phyloP scores from a whole-genome alignment of 2,113 vertebrate genomes.

The Natator depressus region DNA sequence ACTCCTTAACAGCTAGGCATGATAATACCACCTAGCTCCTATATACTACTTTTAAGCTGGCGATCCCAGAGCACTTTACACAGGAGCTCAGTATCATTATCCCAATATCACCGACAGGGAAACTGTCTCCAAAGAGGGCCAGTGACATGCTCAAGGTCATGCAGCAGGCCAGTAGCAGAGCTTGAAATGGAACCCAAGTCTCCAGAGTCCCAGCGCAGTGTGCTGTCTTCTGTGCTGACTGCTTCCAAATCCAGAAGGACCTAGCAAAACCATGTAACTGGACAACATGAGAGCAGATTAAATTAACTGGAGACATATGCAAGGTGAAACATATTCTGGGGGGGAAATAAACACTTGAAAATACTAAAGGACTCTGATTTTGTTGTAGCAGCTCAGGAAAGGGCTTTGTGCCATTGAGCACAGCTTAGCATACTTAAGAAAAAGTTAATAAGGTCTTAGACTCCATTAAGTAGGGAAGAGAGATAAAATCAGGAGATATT shows the following conservation, averaged over 20 bases:
- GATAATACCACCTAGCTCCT: neutral
- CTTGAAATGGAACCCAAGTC: neutral
- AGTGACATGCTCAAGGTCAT: neutral
- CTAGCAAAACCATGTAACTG: neutral
- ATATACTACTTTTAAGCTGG: neutral
- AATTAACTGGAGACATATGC: neutral
- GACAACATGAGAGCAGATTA: neutral
- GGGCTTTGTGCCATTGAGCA: neutral
- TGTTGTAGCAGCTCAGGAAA: neutral
- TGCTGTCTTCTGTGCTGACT: neutral
- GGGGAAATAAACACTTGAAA: neutral
- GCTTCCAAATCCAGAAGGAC: neutral
- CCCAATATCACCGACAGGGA: rapidly evolving
- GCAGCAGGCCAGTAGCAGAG: rapidly evolving
- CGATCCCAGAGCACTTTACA: neutral
- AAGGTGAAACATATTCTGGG: neutral
- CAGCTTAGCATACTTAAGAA: neutral
- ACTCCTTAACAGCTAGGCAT: neutral
- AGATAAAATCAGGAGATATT: neutral
- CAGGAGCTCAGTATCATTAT: neutral
- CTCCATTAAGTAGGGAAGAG: neutral
- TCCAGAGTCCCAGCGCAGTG: rapidly evolving
- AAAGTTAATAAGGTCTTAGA: neutral
- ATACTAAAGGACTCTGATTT: neutral
- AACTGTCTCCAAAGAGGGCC: neutral